Base-by-base conservation (phyloP, 2,113 vertebrate genomes). In the Diglossa brunneiventris region DNA sequence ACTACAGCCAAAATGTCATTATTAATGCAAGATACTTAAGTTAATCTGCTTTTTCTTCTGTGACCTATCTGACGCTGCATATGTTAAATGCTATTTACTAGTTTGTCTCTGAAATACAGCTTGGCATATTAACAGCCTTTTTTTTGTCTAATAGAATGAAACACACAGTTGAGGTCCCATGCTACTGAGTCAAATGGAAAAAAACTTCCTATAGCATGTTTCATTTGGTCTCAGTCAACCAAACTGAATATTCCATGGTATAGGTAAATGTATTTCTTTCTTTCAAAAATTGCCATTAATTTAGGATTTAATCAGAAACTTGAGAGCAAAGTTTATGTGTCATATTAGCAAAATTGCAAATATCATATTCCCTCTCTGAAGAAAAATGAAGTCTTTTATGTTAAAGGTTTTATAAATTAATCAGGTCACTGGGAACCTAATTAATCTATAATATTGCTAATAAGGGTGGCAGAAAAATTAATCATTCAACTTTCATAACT, bases 1-100 rank as follows among this genome's bases (percentile, higher is more conserved):
- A 6, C 41, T 94, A 70, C 82, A 90, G 96, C 28, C 7, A 94
- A 92, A 90, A 66, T 53, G 14, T 63, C 15, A 58, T 91, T 96
- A 94, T 90, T 78, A 75, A 42, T 2, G 13, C 52, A 64, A 94
- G 77, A 92, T 61, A 67, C 50, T 87, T 93, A 78, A 87, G 5
- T 77, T 91, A 77, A 89, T 78, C 42, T 92, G 70, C 18, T 83
- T 90, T 94, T 88, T 41, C 47, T 56, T 91, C 47, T 83, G 89
- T 87, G 66, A 79, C 47, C 30, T 79, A 10, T 52, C 39, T 87
- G 75, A 83, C 33, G 87, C 21, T 53, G 9, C 41, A 39, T 84
- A 41, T n/a, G 33, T 94, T 94, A 94, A 92, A 88, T 83, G 37
- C 20, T 93, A 23, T 86, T 92, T 92, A 18, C 35, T 44, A 46